These are phyloP conservation scores for Drosophila melanosoma DNA, from an alignment of 2,888 invertebrate species.

Conservation along the genomic window DNA sequence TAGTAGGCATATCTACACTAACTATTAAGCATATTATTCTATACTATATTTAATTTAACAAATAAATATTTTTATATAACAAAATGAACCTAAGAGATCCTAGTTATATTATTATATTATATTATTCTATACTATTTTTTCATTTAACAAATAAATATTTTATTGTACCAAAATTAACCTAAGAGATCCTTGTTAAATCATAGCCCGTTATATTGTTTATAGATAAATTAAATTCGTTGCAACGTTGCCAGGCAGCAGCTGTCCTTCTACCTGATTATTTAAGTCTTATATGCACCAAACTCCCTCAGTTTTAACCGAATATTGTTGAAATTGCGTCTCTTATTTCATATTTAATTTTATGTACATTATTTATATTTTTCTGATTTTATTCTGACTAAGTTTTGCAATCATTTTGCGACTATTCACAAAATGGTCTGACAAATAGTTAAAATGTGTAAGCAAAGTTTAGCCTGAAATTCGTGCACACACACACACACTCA, in stretches of 20 bases:
- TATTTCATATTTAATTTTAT: too few relatives aligned
- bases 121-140: neutral
- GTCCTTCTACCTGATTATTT: neutral
- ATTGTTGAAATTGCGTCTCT: neutral
- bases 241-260: neutral
- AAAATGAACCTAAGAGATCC: too few relatives aligned
- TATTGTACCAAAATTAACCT: too few relatives aligned
- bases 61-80: too few relatives aligned
- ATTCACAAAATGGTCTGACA: slow-evolving; percentile 36
- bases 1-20: neutral
- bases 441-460: slow-evolving; percentile 55
- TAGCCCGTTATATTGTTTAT: neutral
- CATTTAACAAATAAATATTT: too few relatives aligned
- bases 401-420: slow-evolving; percentile 7
- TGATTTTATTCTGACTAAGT: neutral
- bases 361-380: too few relatives aligned
- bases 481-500: slow-evolving; percentile 1
- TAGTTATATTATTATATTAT: too few relatives aligned
- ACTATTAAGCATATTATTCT: neutral
- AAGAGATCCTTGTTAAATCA: neutral
- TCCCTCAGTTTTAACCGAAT: neutral
- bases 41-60: neutral
- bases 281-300: neutral
- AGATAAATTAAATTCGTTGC: neutral
- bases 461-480: slow-evolving; percentile 35